Base-by-base conservation (phyloP, 2,888 invertebrate species). In the Gasteruption jaculator region DNA sequence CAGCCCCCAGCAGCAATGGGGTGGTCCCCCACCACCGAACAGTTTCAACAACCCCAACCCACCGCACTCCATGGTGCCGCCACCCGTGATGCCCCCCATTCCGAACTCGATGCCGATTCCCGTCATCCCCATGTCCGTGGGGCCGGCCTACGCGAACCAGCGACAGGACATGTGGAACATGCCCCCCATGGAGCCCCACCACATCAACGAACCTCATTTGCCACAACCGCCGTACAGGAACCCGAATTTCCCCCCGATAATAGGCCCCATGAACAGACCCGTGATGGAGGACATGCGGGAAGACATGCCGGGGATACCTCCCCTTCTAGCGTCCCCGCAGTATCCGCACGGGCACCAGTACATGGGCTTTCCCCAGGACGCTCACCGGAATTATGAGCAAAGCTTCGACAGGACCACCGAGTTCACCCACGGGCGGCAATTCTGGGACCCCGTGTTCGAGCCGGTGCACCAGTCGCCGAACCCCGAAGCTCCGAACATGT, bases 141-240 rank as follows among this genome's bases (percentile, higher is more conserved):
- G n/a, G n/a, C n/a, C n/a, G n/a, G n/a, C n/a, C n/a, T n/a, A n/a
- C n/a, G n/a, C n/a, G n/a, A n/a, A n/a, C n/a, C n/a, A n/a, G n/a
- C 53, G 54, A 8, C 52, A 51, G 12, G 61, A 60, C 10, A 53
- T 53, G 44, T 60, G 61, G 61, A 49, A 49, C 22, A 48, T 49
- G 39, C 43, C 21, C 32, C 43, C 43, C 1, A 47, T 53, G 36
- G 57, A 57, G n/a, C 37, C 50, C 3, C 54, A 50, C 24, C 43
- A 37, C 34, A 48, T 50, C 29, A 43, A 38, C 30, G 48, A 49
- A 14, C 42, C 50, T 1, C 46, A 49, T 46, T 12, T 45, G 54
- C 29, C 39, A 50, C 11, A 44, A 45, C 32, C 50, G n/a, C n/a
- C 24, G 5, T 46, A 46, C 49, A 46, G 26, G 46, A 49, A 39